These are phyloP conservation scores for Drosophila gaucha DNA, from an alignment of 2,888 invertebrate genomes.

Conservation along the genomic window DNA sequence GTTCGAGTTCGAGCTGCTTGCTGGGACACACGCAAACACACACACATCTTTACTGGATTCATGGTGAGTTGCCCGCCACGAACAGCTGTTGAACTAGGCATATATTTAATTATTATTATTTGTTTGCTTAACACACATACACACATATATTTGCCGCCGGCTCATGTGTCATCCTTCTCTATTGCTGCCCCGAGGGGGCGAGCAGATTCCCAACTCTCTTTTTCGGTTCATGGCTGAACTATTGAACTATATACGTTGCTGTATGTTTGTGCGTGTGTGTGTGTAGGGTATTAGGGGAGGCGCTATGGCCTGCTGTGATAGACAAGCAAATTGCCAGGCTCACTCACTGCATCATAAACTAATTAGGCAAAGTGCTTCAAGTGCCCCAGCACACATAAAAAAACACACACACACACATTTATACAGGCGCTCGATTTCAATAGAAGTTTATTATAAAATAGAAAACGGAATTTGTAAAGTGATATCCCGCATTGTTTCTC, in stretches of 20 bases:
- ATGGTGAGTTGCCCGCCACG: conserved; percentile 63
- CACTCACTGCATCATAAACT: conserved; percentile 55
- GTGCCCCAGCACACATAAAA: conserved; percentile 25
- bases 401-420: neutral
- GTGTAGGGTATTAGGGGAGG: neutral
- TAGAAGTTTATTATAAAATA: conserved; percentile 16
- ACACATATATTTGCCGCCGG: conserved; percentile 35
- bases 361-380: conserved; percentile 57
- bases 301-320: conserved; percentile 47
- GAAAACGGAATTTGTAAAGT: conserved; percentile 8
- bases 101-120: conserved; percentile 68
- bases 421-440: neutral
- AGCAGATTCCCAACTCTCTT: conserved; percentile 16
- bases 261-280: neutral
- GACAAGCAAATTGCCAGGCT: conserved; percentile 53
- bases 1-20: conserved; percentile 52
- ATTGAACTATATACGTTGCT: conserved; percentile 32
- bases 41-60: conserved; percentile 66
- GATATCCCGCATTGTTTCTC: conserved; percentile 5
- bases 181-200: conserved; percentile 8
- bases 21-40: conserved; percentile 45
- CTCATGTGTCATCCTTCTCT: conserved; percentile 55
- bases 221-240: conserved; percentile 30
- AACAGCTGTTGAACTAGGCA: conserved; percentile 66
- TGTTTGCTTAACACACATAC: conserved; percentile 62